Percentiles rank a stretch among this genome's conserved stretches.
These are phyloP conservation scores for Setipinna tenuifilis DNA, from an alignment of 2,797 vertebrate genomes.

Conservation along the genomic window DNA sequence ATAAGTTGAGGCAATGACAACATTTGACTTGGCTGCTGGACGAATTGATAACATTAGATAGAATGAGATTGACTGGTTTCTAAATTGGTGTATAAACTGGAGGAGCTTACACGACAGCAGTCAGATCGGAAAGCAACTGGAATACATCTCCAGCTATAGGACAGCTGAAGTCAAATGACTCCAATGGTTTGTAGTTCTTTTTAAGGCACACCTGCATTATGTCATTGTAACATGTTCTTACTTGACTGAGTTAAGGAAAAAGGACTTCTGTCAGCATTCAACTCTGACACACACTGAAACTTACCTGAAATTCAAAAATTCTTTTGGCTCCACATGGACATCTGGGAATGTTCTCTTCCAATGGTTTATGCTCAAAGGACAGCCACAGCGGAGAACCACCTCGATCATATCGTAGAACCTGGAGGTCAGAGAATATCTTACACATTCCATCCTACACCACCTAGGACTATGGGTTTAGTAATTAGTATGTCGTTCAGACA, in stretches of 20 bases:
- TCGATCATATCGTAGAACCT: slow-evolving; percentile 94
- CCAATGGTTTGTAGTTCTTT: background rate
- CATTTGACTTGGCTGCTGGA: no score
- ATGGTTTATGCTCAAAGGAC: slow-evolving; percentile 83
- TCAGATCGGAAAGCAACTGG: no score
- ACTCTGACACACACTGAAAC: background rate
- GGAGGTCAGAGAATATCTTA: background rate
- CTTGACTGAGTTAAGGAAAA: background rate
- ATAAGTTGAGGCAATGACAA: background rate
- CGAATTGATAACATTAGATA: no score
- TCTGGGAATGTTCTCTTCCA: slow-evolving; percentile 81
- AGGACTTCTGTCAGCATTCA: background rate
- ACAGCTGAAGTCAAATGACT: background rate
- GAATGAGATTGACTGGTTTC: no score
- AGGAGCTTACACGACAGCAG: no score
- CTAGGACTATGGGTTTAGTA: background rate
- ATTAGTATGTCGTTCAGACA: background rate
- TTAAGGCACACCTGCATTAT: background rate
- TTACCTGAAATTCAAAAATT: slow-evolving; percentile 95
- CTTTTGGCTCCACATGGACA: slow-evolving; percentile 90
- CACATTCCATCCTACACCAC: background rate
- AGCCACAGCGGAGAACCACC: slow-evolving; percentile 87
- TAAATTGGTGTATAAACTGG: no score
- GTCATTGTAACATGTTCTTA: background rate
- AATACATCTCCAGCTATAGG: no score